These are phyloP conservation scores for Pomacea maculata DNA, from an alignment of 1,140 invertebrate species.

Conservation along the genomic window DNA sequence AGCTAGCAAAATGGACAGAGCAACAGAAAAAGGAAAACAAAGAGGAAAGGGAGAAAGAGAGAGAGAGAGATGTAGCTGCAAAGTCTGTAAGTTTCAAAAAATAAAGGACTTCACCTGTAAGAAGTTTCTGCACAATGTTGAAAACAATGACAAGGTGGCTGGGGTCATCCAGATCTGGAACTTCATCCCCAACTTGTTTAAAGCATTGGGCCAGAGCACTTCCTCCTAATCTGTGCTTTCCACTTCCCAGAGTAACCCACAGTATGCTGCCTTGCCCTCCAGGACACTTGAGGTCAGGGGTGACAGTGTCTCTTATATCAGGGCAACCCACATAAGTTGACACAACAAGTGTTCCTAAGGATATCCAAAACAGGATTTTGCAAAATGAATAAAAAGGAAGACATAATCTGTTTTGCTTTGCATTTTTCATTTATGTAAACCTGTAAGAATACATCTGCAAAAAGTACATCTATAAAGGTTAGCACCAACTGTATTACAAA, in stretches of 20 bases:
- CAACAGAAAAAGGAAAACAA: background rate
- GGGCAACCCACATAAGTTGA: slow-evolving; percentile 92
- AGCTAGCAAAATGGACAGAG: too few relatives aligned
- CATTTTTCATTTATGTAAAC: too few relatives aligned
- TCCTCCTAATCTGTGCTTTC: slow-evolving; percentile 78
- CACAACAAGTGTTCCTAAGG: slow-evolving; percentile 84
- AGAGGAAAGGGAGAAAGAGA: background rate
- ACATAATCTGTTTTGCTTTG: too few relatives aligned
- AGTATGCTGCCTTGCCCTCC: slow-evolving; percentile 69
- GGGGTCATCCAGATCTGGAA: slow-evolving; percentile 83
- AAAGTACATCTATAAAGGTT: too few relatives aligned
- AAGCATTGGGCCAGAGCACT: slow-evolving; percentile 91
- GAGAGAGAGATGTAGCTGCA: background rate
- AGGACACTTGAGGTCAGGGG: slow-evolving; percentile 87
- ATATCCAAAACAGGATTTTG: background rate
- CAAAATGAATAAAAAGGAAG: background rate
- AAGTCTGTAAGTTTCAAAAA: too few relatives aligned
- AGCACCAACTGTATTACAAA: too few relatives aligned
- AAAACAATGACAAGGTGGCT: slow-evolving; percentile 16
- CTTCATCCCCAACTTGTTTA: slow-evolving; percentile 81
- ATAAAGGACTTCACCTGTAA: slow-evolving; percentile 72
- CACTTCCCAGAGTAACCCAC: slow-evolving; percentile 76
- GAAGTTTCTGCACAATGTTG: slow-evolving; percentile 41
- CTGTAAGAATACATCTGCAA: too few relatives aligned
- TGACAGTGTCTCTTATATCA: slow-evolving; percentile 71